These are phyloP conservation scores for mouse (Mus musculus) DNA, from an alignment of 2,113 vertebrate species.

Conservation along the genomic window DNA sequence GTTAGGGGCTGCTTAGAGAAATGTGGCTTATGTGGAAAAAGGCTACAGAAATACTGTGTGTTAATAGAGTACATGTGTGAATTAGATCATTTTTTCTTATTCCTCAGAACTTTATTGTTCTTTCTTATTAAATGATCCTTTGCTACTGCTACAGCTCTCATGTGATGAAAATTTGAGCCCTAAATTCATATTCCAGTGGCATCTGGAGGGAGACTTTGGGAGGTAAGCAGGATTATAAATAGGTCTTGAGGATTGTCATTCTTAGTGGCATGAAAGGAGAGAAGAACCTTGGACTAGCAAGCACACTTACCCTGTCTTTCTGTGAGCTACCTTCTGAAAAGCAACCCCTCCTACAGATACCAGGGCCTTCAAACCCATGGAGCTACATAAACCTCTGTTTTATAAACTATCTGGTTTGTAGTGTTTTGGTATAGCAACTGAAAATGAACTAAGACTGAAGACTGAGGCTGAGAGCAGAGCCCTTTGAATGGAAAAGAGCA, in stretches of 20 bases:
- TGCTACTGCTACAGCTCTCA: background rate
- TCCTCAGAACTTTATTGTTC: background rate
- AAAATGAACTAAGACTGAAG: background rate
- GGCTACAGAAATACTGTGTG: background rate
- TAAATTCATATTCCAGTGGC: background rate
- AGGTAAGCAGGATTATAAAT: background rate
- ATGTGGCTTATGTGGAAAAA: background rate
- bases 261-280: background rate
- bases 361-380: background rate
- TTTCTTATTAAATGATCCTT: background rate
- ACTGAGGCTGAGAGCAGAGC: background rate
- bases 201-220: background rate
- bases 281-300: background rate
- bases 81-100: background rate
- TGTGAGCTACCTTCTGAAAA: background rate
- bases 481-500: background rate
- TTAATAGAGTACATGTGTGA: background rate
- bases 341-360: background rate
- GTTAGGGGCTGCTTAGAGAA: background rate
- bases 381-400: background rate
- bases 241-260: background rate
- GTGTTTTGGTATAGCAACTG: background rate
- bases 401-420: background rate
- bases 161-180: background rate
- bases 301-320: background rate